phyloP scores from a whole-genome alignment of 1,140 invertebrate genomes.

The Leptinotarsa undecemlineata region DNA sequence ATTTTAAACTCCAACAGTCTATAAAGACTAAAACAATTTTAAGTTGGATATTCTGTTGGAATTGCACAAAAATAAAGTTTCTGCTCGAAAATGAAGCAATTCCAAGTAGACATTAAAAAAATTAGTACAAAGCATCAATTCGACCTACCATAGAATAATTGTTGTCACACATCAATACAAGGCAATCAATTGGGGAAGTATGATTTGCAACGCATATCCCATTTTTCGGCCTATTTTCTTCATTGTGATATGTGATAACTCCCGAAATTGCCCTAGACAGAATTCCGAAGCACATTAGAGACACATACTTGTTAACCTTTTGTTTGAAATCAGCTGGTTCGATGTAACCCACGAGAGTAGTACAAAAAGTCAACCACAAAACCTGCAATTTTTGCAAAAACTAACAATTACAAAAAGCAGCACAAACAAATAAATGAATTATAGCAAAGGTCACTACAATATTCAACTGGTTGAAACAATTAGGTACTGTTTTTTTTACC shows the following conservation, averaged over 20 bases:
- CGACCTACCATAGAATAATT: conserved; percentile 93
- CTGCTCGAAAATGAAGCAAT: too few relatives aligned
- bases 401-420: not conserved
- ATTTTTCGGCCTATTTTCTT: conserved; percentile 74
- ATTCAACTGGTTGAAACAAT: too few relatives aligned
- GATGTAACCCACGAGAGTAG: conserved; percentile 81
- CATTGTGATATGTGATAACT: conserved; percentile 88
- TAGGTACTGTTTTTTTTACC: too few relatives aligned
- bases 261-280: conserved; percentile 85
- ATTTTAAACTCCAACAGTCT: too few relatives aligned
- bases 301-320: conserved; percentile 76
- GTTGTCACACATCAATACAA: conserved; percentile 96
- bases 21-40: too few relatives aligned
- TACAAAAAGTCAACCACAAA: conserved; percentile 81
- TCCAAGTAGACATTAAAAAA: too few relatives aligned
- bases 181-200: conserved; percentile 97
- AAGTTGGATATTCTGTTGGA: too few relatives aligned
- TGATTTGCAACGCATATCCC: conserved; percentile 99
- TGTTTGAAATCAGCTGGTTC: conserved; percentile 77
- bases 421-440: conserved; percentile 10
- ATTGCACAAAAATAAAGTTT: too few relatives aligned
- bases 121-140: not conserved
- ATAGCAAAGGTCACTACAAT: not conserved
- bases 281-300: conserved; percentile 87
- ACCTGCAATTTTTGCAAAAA: conserved; percentile 63